Evolutionary conservation across 2,888 invertebrate species (phyloP), one percentile per base, ranked within the genome.

Genomic region (Koerneria pararmatus): DNA sequence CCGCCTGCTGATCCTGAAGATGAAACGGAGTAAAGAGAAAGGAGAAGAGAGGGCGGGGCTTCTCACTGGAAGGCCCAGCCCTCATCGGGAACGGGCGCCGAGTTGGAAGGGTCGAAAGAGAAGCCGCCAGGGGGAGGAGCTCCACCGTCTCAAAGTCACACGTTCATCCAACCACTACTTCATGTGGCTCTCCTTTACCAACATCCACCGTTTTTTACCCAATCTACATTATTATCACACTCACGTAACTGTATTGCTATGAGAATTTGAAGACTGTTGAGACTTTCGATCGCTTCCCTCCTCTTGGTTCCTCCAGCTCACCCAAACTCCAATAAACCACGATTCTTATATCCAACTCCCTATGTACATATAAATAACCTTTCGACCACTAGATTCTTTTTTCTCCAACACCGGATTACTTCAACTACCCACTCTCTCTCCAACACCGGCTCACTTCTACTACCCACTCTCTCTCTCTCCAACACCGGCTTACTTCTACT

Each of bases 31-130:
- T 53, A 27, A 8, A 53, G 8, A 53, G 22, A 53, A 22, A 22
- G 53, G 53, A 8, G 32, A 32, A 35, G 11, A 31, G 15, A 35
- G 29, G 15, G 34, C 29, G 5, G 27, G 53, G 41, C 22, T n/a
- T 22, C 37, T 70, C 68, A 76, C 62, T 76, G 68, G 73, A 76
- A 76, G 35, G 71, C 66, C 67, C 76, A 76, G 49, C 76, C 76
- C 59, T 76, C 76, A 51, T 72, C 65, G n/a, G 76, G 76, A 34
- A 74, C 71, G 51, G 70, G 70, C 19, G 68, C 68, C n/a, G 58
- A 53, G 15, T 68, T 68, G 19, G 70, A 61, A 6, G 70, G 68
- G 35, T 70, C 68, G 61, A 70, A 70, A 4, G 70, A 70, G 56
- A 70, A 70, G 3, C 68, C 68, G 22, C 54, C 58, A 19, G 41